Percentiles rank a stretch among this genome's conserved stretches.
phyloP scores from a whole-genome alignment of 2,113 vertebrate species.

The Desmodus rotundus region DNA sequence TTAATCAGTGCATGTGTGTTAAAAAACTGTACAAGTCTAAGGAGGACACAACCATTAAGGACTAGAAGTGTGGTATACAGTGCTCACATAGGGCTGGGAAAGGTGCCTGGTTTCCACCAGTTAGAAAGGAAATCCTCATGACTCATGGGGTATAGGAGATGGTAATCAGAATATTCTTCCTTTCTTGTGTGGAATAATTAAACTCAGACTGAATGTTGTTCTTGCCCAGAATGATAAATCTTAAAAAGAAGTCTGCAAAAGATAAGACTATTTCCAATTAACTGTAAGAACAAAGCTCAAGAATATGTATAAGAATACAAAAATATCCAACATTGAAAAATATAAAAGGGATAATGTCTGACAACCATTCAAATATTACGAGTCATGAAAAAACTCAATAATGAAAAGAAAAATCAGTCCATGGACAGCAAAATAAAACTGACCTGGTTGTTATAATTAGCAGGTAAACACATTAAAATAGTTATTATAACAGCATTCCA shows the following conservation, averaged over 20 bases:
- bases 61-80: not conserved
- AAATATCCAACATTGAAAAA: not conserved
- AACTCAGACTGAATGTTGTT: not conserved
- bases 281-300: not conserved
- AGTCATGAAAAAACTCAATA: not conserved
- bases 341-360: not conserved
- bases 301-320: not conserved
- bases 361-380: not conserved
- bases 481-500: not conserved
- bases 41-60: not conserved
- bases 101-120: not conserved
- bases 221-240: not conserved
- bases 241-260: not conserved
- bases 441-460: not conserved
- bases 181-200: not conserved
- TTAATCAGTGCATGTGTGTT: not conserved
- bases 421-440: not conserved
- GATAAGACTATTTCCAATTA: not conserved
- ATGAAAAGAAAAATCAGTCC: not conserved
- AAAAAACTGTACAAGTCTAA: not conserved
- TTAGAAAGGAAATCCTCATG: not conserved
- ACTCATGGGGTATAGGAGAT: not conserved
- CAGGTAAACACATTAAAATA: not conserved
- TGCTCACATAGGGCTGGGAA: not conserved
- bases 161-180: not conserved